Evolutionary conservation across 2,888 invertebrate genomes (phyloP), one percentile per base, ranked within the genome.

Genomic region (Leptinotarsa haldemani): DNA sequence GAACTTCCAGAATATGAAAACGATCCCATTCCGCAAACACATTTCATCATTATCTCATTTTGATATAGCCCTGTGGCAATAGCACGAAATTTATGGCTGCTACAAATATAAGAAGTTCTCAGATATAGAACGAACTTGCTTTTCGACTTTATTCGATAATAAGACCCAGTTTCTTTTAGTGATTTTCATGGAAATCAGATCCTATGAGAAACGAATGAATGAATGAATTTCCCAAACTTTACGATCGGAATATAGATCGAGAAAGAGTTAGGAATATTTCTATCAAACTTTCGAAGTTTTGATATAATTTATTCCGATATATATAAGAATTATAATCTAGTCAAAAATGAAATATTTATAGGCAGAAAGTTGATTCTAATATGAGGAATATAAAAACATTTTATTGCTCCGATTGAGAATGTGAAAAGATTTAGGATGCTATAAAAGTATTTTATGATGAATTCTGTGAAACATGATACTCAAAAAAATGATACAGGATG

Each of bases 121-220:
- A 30, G 20, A 58, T 68, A 56, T 40, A 68, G 68, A 56, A 56
- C 20, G 40, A 68, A 69, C 67, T 72, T 48, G 56, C 69, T 65
- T 68, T 69, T 58, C 46, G 63, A 48, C 68, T 56, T 65, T 25
- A 69, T 48, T 65, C 65, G 72, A 72, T 72, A 72, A 72, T 65
- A 56, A 72, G 69, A 53, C 46, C 53, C 61, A 65, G 72, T 65
- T 68, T 67, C 52, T 69, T n/a, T 63, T 64, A 69, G 53, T 72
- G 72, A 72, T 72, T 72, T 69, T 63, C 72, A 72, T 69, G 64
- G 64, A 69, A 72, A 68, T 72, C 56, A 47, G 72, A 68, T 53
- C 64, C n/a, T 53, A 53, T 48, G 50, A 53, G 64, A 69, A 64
- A 72, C 65, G 18, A 69, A 65, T 56, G 69, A 56, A 69, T 46